Conservation (phyloP, 2,888 invertebrate genomes). For the Neoitamus cyanurus region DNA sequence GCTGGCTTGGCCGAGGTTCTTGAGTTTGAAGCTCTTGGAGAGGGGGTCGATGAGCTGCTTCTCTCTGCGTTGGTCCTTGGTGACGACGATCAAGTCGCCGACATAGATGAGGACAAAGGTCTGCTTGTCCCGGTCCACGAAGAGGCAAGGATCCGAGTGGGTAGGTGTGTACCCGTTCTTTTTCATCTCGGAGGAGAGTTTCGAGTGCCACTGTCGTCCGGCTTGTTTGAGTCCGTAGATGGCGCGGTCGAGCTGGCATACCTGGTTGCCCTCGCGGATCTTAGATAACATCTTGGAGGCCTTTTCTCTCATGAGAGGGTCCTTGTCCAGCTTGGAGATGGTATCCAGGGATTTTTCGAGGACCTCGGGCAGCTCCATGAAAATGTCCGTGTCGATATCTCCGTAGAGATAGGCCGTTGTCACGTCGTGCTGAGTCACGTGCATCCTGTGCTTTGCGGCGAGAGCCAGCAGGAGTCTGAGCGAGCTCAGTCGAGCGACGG, state of each 20-base stretch:
- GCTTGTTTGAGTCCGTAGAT: conserved; percentile 56
- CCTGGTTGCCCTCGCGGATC: conserved; percentile 8
- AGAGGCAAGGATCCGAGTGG: conserved; percentile 1
- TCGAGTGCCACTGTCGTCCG: conserved; percentile 55
- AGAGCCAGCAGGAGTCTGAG: conserved; percentile 2
- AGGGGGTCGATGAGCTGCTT: too few relatives aligned
- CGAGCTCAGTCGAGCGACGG: not conserved
- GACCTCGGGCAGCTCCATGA: not conserved
- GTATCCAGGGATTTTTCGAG: not conserved
- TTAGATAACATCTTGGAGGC: not conserved
- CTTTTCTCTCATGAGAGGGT: not conserved
- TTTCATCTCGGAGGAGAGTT: conserved; percentile 49
- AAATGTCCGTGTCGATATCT: not conserved
- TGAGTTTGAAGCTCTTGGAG: too few relatives aligned
- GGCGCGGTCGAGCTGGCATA: conserved; percentile 53
- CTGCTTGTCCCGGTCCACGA: not conserved
- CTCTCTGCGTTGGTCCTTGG: not conserved
- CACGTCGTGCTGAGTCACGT: conserved; percentile 16
- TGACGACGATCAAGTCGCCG: not conserved
- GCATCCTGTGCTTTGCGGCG: not conserved
- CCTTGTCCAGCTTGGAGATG: not conserved
- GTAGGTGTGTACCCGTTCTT: conserved; percentile 51
- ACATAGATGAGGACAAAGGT: not conserved
- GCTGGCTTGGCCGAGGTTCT: too few relatives aligned
- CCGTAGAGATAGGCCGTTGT: conserved; percentile 10